Percentiles rank a stretch among this genome's conserved stretches.
phyloP scores from a whole-genome alignment of 2,888 invertebrate genomes.

The Beris morrisii region DNA sequence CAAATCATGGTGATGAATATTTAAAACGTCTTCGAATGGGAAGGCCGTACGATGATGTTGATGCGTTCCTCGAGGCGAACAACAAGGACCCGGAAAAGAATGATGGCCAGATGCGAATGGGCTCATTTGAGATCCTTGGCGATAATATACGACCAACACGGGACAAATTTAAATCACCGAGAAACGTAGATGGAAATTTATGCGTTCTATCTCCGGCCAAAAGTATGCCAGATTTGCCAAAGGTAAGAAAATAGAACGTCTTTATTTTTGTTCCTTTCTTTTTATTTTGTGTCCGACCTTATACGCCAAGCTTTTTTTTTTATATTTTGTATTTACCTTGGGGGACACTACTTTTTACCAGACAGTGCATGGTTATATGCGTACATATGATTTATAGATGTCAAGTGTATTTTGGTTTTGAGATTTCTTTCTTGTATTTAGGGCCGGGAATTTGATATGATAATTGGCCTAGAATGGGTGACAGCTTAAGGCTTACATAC shows the following conservation, averaged over 20 bases:
- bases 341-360: neutral
- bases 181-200: conserved; percentile 33
- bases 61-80: neutral
- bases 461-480: conserved; percentile 1
- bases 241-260: conserved; percentile 35
- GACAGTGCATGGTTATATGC: no score
- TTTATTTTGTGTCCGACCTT: neutral
- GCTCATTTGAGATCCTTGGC: conserved; percentile 26
- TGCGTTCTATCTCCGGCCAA: conserved; percentile 35
- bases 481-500: neutral
- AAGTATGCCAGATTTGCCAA: conserved; percentile 43
- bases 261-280: no score
- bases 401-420: conserved; percentile 5
- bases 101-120: conserved; percentile 16
- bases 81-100: conserved; percentile 5
- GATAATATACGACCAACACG: conserved; percentile 26
- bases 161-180: conserved; percentile 27
- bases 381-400: conserved; percentile 1
- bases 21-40: conserved; percentile 23
- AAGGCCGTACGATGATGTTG: conserved; percentile 4
- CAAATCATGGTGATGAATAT: conserved; percentile 31
- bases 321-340: conserved; percentile 2
- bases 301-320: neutral
- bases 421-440: neutral
- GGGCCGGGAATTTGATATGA: conserved; percentile 9